These are phyloP conservation scores for Sinelater perroti DNA, from an alignment of 2,888 invertebrate species.

Conservation along the genomic window DNA sequence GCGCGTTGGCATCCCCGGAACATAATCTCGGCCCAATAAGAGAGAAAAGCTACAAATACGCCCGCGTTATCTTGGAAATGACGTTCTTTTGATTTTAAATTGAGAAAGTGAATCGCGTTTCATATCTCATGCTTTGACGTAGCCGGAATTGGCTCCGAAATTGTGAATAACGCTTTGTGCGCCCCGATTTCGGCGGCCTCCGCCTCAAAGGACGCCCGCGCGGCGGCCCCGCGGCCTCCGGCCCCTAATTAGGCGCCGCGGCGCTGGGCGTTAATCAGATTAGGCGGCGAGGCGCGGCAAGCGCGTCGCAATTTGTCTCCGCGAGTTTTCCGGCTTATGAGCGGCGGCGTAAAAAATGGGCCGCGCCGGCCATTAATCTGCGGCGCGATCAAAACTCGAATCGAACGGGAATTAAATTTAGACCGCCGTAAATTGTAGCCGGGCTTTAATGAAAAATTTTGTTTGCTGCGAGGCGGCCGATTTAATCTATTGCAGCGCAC, in stretches of 20 bases:
- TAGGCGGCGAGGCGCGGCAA: not conserved
- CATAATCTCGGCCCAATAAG: conserved; percentile 10
- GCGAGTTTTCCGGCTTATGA: conserved; percentile 3
- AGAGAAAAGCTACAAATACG: conserved; percentile 29
- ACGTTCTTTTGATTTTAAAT: conserved; percentile 36
- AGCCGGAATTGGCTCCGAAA: conserved; percentile 34
- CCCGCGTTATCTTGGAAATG: conserved; percentile 32
- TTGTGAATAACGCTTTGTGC: conserved; percentile 32
- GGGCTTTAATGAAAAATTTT: not conserved
- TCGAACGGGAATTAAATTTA: conserved; percentile 14
- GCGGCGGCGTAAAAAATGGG: not conserved
- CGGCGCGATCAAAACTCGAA: not conserved
- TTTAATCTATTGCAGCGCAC: not conserved
- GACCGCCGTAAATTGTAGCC: not conserved
- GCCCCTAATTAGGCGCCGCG: conserved; percentile 6
- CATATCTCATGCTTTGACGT: conserved; percentile 33
- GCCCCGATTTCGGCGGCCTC: not conserved
- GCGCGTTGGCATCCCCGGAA: no score
- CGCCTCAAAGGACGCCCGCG: not conserved
- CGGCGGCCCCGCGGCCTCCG: not conserved
- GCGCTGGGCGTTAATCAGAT: conserved; percentile 4
- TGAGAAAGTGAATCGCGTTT: conserved; percentile 36
- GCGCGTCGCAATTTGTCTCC: not conserved
- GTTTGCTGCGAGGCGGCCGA: not conserved
- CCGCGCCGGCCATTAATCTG: conserved; percentile 1